Percentiles rank a stretch among this genome's conserved stretches.
These are phyloP conservation scores for Erythrolamprus reginae DNA, from an alignment of 2,113 vertebrate genomes.

Conservation along the genomic window DNA sequence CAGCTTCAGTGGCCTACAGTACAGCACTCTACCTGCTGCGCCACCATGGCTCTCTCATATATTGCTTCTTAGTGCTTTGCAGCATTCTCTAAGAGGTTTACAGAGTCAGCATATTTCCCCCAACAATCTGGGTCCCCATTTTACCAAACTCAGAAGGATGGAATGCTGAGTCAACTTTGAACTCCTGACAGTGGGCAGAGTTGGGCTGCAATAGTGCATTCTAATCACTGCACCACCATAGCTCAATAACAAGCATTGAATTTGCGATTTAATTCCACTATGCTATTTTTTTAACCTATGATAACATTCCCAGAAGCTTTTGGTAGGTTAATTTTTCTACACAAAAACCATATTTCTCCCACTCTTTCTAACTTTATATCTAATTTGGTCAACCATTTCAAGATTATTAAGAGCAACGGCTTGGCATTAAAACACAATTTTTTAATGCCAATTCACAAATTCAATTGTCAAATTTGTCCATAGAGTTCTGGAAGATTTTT, in stretches of 20 bases:
- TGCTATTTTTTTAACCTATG: neutral
- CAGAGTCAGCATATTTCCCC: neutral
- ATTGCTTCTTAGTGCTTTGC: neutral
- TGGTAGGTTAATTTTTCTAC: neutral
- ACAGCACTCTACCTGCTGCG: too few species aligned
- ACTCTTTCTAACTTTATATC: neutral
- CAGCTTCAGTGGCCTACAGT: too few species aligned
- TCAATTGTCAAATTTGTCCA: neutral
- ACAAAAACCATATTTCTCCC: neutral
- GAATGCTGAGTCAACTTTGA: neutral
- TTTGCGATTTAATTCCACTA: neutral
- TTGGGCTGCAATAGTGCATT: neutral
- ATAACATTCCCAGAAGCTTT: neutral
- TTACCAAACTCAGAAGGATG: neutral
- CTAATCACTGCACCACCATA: neutral
- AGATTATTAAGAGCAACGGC: neutral
- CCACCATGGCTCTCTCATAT: too few species aligned
- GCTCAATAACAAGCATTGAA: neutral
- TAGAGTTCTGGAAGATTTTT: neutral
- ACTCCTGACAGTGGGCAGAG: neutral
- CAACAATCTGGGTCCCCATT: neutral
- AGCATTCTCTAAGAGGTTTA: neutral
- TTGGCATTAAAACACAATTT: neutral
- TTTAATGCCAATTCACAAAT: neutral
- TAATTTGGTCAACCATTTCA: neutral